Percentiles rank a stretch among this genome's conserved stretches.
These are phyloP conservation scores for Monodelphis domestica DNA, from an alignment of 2,797 vertebrate species.

Conservation along the genomic window DNA sequence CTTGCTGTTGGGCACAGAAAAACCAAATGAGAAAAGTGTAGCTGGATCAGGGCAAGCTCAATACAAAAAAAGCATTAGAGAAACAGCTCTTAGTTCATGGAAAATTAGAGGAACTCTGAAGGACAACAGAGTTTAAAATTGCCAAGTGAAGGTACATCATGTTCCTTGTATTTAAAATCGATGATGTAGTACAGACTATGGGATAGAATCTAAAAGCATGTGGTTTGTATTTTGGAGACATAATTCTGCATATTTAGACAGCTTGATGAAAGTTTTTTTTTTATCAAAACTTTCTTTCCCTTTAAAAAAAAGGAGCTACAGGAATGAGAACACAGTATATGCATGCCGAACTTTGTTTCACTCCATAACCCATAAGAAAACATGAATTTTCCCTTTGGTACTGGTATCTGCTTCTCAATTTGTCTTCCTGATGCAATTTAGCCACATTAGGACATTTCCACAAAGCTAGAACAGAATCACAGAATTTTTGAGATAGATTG, in stretches of 20 bases:
- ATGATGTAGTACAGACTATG: constrained; percentile 57
- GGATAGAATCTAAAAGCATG: constrained; percentile 41
- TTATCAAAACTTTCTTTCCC: constrained; percentile 20
- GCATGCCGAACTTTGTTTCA: neutral
- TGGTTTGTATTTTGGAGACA: constrained; percentile 66
- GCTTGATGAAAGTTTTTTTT: constrained; percentile 25
- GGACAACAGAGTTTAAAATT: constrained; percentile 31
- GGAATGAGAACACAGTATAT: neutral
- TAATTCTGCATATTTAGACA: constrained; percentile 20
- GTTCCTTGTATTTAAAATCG: constrained; percentile 33
- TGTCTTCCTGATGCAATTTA: neutral
- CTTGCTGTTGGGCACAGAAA: neutral
- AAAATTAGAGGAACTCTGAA: constrained; percentile 11
- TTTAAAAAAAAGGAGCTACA: constrained; percentile 39
- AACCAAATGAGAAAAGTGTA: neutral
- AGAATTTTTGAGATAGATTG: neutral
- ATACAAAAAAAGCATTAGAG: neutral
- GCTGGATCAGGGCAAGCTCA: neutral
- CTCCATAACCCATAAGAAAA: constrained; percentile 18
- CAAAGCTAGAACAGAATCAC: too few relatives aligned
- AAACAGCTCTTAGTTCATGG: constrained; percentile 32
- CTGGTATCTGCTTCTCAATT: neutral
- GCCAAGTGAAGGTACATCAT: constrained; percentile 14
- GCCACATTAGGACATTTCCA: neutral
- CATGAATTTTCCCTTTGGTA: neutral